phyloP scores from a whole-genome alignment of 2,888 invertebrate species.

The Plebejus melissa region DNA sequence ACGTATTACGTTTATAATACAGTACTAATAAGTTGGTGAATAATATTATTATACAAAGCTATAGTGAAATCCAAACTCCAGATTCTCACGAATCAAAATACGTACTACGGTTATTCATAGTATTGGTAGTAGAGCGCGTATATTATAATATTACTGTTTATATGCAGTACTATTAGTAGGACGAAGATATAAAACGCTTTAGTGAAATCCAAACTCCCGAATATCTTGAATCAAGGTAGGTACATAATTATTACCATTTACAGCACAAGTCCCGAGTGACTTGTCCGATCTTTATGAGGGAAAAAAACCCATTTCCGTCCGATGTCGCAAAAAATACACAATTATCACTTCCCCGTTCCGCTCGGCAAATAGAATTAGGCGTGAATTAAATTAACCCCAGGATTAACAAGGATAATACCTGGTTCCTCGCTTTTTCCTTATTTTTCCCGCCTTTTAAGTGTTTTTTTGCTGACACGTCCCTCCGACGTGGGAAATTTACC shows the following conservation, averaged over 20 bases:
- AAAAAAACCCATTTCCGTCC: slow-evolving; percentile 51
- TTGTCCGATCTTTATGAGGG: slow-evolving; percentile 37
- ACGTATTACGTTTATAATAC: no score
- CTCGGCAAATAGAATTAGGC: slow-evolving; percentile 77
- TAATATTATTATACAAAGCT: background rate
- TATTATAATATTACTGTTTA: no score
- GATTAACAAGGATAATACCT: slow-evolving; percentile 77
- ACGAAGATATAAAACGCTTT: slow-evolving; percentile 38
- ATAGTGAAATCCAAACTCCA: no score
- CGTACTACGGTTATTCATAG: no score
- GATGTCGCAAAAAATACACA: slow-evolving; percentile 63
- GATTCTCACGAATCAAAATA: no score
- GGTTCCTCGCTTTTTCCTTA: slow-evolving; percentile 63
- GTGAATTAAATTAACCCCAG: slow-evolving; percentile 75
- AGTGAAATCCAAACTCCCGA: background rate
- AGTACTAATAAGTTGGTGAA: slow-evolving; percentile 27
- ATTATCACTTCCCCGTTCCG: slow-evolving; percentile 75
- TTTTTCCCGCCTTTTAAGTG: slow-evolving; percentile 57
- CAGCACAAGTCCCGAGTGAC: slow-evolving; percentile 25
- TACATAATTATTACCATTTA: background rate
- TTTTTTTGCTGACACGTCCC: slow-evolving; percentile 56
- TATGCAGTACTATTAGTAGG: slow-evolving; percentile 21
- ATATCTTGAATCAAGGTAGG: background rate
- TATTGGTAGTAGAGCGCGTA: no score
- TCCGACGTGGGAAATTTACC: slow-evolving; percentile 49